Percentiles rank a stretch among this genome's conserved stretches.
These are phyloP conservation scores for Agonopterix arenella DNA, from an alignment of 2,888 invertebrate genomes.

Conservation along the genomic window DNA sequence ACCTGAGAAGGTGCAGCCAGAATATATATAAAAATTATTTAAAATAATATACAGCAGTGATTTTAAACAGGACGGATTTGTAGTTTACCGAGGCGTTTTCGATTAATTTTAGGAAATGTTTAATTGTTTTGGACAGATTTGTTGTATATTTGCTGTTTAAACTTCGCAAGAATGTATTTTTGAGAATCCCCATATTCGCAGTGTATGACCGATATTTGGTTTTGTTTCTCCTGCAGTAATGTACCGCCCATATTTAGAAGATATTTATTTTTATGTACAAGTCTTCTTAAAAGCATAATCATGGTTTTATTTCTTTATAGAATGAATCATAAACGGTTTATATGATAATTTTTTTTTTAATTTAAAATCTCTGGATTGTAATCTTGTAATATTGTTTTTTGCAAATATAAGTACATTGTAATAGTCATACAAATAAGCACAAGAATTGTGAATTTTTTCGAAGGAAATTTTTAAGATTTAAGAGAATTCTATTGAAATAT, in stretches of 20 bases:
- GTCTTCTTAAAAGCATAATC: constrained; percentile 17
- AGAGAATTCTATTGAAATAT: neutral
- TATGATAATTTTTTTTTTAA: no score
- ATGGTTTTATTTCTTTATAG: constrained; percentile 10
- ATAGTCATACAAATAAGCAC: constrained; percentile 11
- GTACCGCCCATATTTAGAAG: constrained; percentile 4
- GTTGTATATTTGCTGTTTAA: no score
- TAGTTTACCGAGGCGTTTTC: no score
- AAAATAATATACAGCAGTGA: no score
- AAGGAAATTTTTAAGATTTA: constrained; percentile 2
- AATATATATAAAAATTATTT: no score
- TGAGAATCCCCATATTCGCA: neutral
- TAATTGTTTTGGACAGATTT: no score
- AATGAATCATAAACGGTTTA: neutral
- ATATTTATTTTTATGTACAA: constrained; percentile 15
- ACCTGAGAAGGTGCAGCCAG: no score
- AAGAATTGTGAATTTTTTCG: constrained; percentile 7
- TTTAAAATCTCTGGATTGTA: no score
- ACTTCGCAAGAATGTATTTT: neutral
- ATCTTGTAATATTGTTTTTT: no score
- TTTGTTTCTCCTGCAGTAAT: neutral
- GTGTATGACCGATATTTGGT: neutral
- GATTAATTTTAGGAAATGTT: no score
- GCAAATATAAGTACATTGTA: constrained; percentile 7
- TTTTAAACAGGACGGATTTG: no score